Percentiles rank a stretch among this genome's conserved stretches.
These are phyloP conservation scores for Lepidocyrtoides sp. DNA, from an alignment of 2,888 invertebrate genomes.

Conservation along the genomic window DNA sequence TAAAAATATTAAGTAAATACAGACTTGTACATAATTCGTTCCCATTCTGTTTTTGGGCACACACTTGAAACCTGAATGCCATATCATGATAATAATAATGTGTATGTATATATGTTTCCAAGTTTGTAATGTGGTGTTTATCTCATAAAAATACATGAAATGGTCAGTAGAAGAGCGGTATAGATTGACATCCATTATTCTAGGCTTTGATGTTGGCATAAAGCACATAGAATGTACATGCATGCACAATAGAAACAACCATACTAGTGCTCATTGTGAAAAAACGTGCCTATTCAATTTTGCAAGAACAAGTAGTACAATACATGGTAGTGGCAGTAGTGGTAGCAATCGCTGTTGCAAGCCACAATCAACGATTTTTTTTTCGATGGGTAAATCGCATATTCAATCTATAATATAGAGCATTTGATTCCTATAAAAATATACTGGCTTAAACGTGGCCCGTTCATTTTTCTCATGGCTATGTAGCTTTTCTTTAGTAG, in stretches of 20 bases:
- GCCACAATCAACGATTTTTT: background rate
- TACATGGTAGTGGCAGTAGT: background rate
- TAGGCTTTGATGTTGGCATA: no score
- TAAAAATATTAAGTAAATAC: no score
- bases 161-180: no score
- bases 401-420: background rate
- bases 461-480: background rate
- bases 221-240: no score
- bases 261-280: no score
- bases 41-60: no score
- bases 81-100: slow-evolving; percentile 3
- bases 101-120: background rate
- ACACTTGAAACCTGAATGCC: slow-evolving; percentile 70
- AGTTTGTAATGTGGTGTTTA: slow-evolving; percentile 66
- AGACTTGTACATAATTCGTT: no score
- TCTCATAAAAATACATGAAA: background rate
- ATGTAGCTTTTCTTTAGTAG: slow-evolving; percentile 1
- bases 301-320: background rate
- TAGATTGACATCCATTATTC: no score
- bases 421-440: background rate
- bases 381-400: no score
- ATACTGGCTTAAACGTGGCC: background rate
- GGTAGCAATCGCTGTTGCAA: no score
- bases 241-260: no score
- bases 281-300: slow-evolving; percentile 29